Conservation (phyloP, 2,797 vertebrate genomes). For the Pristis pectinata region DNA sequence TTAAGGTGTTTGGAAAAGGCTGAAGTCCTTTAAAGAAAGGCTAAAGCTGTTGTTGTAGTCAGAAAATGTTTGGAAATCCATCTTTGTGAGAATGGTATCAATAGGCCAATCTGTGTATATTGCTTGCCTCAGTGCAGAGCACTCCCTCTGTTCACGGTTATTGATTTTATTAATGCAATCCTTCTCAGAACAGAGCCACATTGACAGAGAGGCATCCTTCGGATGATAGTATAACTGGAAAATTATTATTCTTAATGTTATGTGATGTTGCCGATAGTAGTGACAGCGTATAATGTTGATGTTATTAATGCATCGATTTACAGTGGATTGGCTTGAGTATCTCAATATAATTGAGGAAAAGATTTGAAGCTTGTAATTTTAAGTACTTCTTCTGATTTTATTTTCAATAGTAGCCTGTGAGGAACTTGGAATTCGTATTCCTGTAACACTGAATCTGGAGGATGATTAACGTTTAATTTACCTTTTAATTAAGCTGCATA, state of each 20-base stretch:
- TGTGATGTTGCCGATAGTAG: neutral
- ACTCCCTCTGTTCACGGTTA: neutral
- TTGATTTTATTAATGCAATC: slow-evolving; percentile 27
- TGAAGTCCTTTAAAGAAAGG: neutral
- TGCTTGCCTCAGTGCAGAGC: neutral
- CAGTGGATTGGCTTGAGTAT: neutral
- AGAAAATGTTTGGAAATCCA: neutral
- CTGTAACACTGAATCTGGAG: neutral
- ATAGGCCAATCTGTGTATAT: neutral
- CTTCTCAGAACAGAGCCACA: neutral
- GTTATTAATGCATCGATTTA: neutral
- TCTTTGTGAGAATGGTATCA: neutral
- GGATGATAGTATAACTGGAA: neutral
- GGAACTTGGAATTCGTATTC: neutral
- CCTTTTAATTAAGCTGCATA: neutral
- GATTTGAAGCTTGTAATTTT: neutral
- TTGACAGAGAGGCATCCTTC: slow-evolving; percentile 27
- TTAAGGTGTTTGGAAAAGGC: neutral
- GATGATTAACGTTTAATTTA: neutral
- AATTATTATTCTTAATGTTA: neutral
- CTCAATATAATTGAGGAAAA: neutral
- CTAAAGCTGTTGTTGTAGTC: neutral
- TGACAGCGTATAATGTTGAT: neutral
- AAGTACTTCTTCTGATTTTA: neutral
- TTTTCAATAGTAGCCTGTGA: neutral